Percentiles rank a stretch among this genome's conserved stretches.
These are phyloP conservation scores for Horisme vitalbata DNA, from an alignment of 2,888 invertebrate genomes.

Conservation along the genomic window DNA sequence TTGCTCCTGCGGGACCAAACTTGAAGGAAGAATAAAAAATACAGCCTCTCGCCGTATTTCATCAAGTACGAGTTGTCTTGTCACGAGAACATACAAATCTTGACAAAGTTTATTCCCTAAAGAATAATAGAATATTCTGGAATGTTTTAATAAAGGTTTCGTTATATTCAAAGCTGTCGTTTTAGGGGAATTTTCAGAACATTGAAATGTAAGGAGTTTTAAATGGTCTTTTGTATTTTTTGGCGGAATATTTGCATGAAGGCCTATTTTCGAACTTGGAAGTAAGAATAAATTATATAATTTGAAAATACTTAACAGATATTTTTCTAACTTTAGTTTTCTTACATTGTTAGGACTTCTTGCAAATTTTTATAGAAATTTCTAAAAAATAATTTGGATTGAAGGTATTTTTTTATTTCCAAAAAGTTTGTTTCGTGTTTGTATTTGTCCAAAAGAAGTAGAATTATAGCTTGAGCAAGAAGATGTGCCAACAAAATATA, in stretches of 20 bases:
- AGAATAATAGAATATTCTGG: conserved; percentile 9
- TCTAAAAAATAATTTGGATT: too few species aligned
- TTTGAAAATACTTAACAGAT: too few species aligned
- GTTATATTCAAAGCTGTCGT: conserved; percentile 17
- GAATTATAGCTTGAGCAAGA: not conserved
- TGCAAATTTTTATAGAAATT: too few species aligned
- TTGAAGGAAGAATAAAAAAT: conserved; percentile 22
- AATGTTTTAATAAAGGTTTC: conserved; percentile 19
- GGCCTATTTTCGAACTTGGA: not conserved
- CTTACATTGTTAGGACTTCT: too few species aligned
- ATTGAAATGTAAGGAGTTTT: conserved; percentile 5
- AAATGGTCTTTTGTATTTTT: conserved; percentile 11
- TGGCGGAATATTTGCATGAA: not conserved
- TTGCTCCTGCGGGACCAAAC: conserved; percentile 10
- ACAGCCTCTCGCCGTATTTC: conserved; percentile 21
- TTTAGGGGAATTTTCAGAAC: conserved; percentile 11
- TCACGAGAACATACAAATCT: conserved; percentile 14
- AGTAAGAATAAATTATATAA: too few species aligned
- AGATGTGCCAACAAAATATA: conserved; percentile 2
- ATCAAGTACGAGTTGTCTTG: conserved; percentile 2
- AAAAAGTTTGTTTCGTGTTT: not conserved
- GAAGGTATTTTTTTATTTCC: not conserved
- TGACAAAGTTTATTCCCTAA: conserved; percentile 14
- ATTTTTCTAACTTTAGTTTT: too few species aligned
- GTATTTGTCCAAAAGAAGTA: too few species aligned